Evolutionary conservation across 2,113 vertebrate genomes (phyloP).

Genomic region (Macquaria australasica): DNA sequence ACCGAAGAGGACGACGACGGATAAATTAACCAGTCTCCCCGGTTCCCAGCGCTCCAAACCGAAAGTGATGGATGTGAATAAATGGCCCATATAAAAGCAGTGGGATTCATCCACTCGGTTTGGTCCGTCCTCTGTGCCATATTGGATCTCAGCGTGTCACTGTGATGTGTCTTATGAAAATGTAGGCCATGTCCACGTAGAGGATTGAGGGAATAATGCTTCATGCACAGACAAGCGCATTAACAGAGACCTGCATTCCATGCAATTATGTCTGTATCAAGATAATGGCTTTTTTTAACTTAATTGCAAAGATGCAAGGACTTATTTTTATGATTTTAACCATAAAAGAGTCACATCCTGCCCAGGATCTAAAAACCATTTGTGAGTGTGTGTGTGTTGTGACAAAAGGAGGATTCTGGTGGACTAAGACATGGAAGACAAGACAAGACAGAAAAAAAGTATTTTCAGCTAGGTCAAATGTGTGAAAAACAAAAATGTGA

Average conservation of each 20-base stretch:
- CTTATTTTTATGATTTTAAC: not conserved
- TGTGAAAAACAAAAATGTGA: too few species aligned
- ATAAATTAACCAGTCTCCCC: slow-evolving; percentile 55
- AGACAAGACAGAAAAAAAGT: not conserved
- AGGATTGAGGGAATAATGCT: slow-evolving; percentile 38
- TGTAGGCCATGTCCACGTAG: slow-evolving; percentile 59
- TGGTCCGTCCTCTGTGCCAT: slow-evolving; percentile 52
- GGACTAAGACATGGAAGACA: not conserved
- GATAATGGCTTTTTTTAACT: not conserved
- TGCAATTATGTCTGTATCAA: not conserved
- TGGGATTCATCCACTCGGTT: slow-evolving; percentile 50
- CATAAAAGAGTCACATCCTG: not conserved
- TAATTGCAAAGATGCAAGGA: not conserved
- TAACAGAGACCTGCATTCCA: not conserved
- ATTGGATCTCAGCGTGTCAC: slow-evolving; percentile 56
- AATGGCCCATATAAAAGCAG: slow-evolving; percentile 58
- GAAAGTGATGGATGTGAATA: slow-evolving; percentile 67
- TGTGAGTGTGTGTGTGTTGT: not conserved
- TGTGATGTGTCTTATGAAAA: slow-evolving; percentile 58
- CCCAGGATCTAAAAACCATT: not conserved
- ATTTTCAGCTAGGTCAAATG: not conserved
- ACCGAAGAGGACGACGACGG: slow-evolving; percentile 45
- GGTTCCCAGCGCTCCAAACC: slow-evolving; percentile 31
- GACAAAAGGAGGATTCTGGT: not conserved
- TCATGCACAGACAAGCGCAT: slow-evolving; percentile 27